Percentiles rank a stretch among this genome's conserved stretches.
phyloP scores from a whole-genome alignment of 37 sponge, comb jelly and placozoan genomes.

The Oscarella lobularis region DNA sequence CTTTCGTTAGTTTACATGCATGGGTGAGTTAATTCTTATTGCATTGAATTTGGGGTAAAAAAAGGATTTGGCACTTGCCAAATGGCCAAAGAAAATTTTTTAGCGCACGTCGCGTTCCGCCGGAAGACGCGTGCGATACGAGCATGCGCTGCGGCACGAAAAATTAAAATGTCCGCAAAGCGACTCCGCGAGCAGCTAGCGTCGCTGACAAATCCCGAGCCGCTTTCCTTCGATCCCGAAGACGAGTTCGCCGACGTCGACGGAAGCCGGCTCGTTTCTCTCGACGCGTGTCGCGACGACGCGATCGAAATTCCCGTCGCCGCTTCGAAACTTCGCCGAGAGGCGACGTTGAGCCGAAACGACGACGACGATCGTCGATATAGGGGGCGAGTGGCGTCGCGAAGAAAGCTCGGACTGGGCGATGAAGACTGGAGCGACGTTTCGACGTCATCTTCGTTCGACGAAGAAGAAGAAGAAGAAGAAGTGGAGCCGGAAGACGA shows the following conservation, averaged over 20 bases:
- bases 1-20: too few species aligned
- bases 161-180: too few species aligned
- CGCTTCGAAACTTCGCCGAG: neutral
- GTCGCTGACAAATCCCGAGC: constrained; percentile 34
- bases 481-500: neutral
- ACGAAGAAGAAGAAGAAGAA: constrained; percentile 16
- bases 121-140: too few species aligned
- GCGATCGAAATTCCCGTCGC: neutral
- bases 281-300: neutral
- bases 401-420: constrained; percentile 17
- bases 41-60: too few species aligned
- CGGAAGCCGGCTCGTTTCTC: neutral
- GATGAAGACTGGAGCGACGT: constrained; percentile 2
- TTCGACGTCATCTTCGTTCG: neutral
- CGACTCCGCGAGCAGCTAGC: constrained; percentile 34
- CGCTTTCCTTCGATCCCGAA: constrained; percentile 34
- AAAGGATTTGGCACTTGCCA: too few species aligned
- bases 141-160: too few species aligned
- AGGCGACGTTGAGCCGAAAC: neutral
- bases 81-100: too few species aligned
- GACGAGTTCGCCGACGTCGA: constrained; percentile 10
- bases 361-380: constrained; percentile 41
- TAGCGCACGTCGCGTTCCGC: too few species aligned
- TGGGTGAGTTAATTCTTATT: too few species aligned
- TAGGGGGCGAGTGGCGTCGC: constrained; percentile 31